Evolutionary conservation across 2,113 vertebrate genomes (phyloP), one percentile per base, ranked within the genome.

Genomic region (Megalops atlanticus): DNA sequence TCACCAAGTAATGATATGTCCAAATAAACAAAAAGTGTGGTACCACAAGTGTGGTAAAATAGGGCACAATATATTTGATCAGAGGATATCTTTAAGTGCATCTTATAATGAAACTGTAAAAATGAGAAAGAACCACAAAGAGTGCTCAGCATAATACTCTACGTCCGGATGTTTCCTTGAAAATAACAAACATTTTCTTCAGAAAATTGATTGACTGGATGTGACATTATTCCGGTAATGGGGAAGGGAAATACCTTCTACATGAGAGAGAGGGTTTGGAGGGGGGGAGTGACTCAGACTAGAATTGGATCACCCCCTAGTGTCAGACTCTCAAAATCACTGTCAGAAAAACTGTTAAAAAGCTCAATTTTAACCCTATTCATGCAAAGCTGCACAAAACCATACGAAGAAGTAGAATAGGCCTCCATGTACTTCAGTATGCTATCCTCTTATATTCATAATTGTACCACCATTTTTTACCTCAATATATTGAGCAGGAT

Each of bases 271-370:
- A 45, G 31, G 36, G 31, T 36, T 15, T 14, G 18, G 18, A 24
- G 45, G 33, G 69, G 33, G n/a, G 36, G n/a, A 64, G 38, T 21
- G 52, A 52, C 45, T 12, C 41, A 79, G 68, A 38, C 41, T 73
- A 27, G 80, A 79, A 79, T 33, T 86, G 77, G 69, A 82, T 64
- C 77, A 82, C 80, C 77, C 80, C 80, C 80, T 80, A 86, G 77
- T 82, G 80, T 80, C 77, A 36, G 38, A 47, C 31, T 77, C 24
- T 80, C 41, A 72, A 76, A 70, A 18, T 72, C 24, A 38, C 1
- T 33, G 71, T 38, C 21, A 38, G 18, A 74, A 75, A 70, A 52
- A 27, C 27, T 70, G 2, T 1, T 8, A 27, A 31, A 64, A 10
- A 6, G 31, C 14, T 45, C 14, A 6, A 45, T 45, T 45, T 45